Evolutionary conservation across 92 coral and sea anemone species (phyloP), one percentile per base, ranked within the genome.

Genomic region (Isaurus tuberculatus): DNA sequence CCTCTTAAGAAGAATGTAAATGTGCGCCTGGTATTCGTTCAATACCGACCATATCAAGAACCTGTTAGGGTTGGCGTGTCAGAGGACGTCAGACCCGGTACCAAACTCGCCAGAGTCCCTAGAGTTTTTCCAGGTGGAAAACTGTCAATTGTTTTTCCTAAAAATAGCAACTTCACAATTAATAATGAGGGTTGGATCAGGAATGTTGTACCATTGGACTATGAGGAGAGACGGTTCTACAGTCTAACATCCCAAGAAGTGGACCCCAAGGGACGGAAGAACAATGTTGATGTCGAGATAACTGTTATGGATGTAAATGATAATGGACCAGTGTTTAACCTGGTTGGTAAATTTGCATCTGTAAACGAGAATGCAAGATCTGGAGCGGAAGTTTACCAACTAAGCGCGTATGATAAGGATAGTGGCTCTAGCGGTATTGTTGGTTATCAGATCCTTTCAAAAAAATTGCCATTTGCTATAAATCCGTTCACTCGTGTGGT

Each of bases 251-350:
- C 91, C 0, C 92, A 92, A 23, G 98, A 95, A 53, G 70, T 87
- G 27, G 94, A 94, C 58, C 86, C 92, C 8, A 66, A 91, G 19
- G 81, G 88, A 1, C 93, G 94, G 8, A 90, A 91, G 32, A 91
- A 89, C 65, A 90, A 90, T 30, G 72, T 86, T 48, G 94, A 90
- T 46, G 91, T 95, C 31, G 95, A 91, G 33, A 92, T 95, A 46
- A 88, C 89, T 65, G 98, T 95, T 67, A 58, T 92, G 7, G 98
- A 95, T 79, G 84, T 89, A 61, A 95, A 95, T 61, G 98, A 95
- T 75, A 94, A 95, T 73, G 89, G 67, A 28, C 98, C 98, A 34
- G 81, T 32, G 28, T 91, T 95, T 80, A 92, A 88, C 14, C 92
- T 94, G 94, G 37, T 83, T 14, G 81, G 89, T 48, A 74, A 61